Evolutionary conservation across 1,140 invertebrate species (phyloP), one percentile per base, ranked within the genome.

Genomic region (Bombus sylvicola): DNA sequence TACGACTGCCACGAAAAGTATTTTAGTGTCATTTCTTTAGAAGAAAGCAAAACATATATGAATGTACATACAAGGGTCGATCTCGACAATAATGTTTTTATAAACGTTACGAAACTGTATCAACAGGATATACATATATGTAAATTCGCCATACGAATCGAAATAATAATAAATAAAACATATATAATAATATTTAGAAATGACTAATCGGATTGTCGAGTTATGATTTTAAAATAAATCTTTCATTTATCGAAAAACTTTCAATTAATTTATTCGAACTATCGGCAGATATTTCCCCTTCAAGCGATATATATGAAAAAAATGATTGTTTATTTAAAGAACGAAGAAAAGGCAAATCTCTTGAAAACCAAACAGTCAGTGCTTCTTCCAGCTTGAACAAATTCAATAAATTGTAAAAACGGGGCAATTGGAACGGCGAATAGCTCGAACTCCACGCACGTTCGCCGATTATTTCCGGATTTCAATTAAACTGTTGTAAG

Each of bases 401-500:
- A 10, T 75, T 18, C 22, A 31, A 75, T 74, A 75, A 75, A 73
- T 34, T 6, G 15, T 34, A 13, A 13, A 39, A 53, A 25, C 1
- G 25, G 9, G 8, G 1, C 8, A n/a, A 22, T 34, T 43, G 0
- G 18, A 59, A 8, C 28, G 28, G n/a, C 5, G 25, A 34, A 10
- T 8, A 28, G 28, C 18, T 25, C 34, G 39, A 47, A 73, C 71
- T 53, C 41, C 31, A 76, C 41, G 57, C 83, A 81, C 83, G 83
- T 74, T 74, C 78, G 57, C 8, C 77, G 78, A 85, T 85, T 81
- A 85, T 74, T 74, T 66, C 59, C 69, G 59, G 43, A 68, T 85
- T 85, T 74, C 83, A 85, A 85, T 85, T 85, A 85, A 85, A 85
- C 78, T 81, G 78, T 81, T 74, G 43, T 69, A 34, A 62, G 69